Percentiles rank a stretch among this genome's conserved stretches.
These are phyloP conservation scores for Gobius niger DNA, from an alignment of 2,113 vertebrate genomes.

Conservation along the genomic window DNA sequence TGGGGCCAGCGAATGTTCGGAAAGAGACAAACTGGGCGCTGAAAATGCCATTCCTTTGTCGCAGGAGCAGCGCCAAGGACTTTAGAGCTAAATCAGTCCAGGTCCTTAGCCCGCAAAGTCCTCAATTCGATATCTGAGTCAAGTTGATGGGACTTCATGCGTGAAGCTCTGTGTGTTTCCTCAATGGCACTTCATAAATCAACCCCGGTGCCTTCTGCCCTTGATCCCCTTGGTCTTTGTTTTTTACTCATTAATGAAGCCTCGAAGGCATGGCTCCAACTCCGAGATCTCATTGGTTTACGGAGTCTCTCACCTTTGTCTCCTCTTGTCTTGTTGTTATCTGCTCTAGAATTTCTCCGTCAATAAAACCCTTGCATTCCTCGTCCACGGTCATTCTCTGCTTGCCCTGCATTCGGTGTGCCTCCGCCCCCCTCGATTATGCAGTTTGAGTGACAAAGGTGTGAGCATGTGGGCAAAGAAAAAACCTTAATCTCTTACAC, in stretches of 20 bases:
- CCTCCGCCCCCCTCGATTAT: not conserved
- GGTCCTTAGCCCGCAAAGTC: no score
- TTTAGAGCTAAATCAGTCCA: no score
- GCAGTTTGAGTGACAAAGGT: not conserved
- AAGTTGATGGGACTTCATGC: no score
- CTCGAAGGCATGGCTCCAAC: conserved; percentile 16
- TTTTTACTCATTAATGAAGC: conserved; percentile 25
- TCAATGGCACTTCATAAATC: not conserved
- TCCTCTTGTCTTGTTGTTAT: not conserved
- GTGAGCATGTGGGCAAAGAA: not conserved
- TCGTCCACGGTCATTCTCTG: not conserved
- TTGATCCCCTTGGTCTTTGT: not conserved
- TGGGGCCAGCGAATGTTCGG: conserved; percentile 33
- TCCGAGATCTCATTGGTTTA: conserved; percentile 23
- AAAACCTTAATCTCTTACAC: not conserved
- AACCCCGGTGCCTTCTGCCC: not conserved
- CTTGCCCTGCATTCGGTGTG: not conserved
- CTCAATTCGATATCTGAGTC: no score
- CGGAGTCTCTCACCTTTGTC: conserved; percentile 6
- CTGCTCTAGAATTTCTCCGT: conserved; percentile 1
- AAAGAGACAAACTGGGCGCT: conserved; percentile 17
- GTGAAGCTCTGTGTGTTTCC: not conserved
- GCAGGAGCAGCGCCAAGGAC: no score
- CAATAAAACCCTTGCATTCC: conserved; percentile 9
- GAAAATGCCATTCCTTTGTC: no score